Evolutionary conservation across 2,797 vertebrate species (phyloP).

Genomic region (Furcifer pardalis): DNA sequence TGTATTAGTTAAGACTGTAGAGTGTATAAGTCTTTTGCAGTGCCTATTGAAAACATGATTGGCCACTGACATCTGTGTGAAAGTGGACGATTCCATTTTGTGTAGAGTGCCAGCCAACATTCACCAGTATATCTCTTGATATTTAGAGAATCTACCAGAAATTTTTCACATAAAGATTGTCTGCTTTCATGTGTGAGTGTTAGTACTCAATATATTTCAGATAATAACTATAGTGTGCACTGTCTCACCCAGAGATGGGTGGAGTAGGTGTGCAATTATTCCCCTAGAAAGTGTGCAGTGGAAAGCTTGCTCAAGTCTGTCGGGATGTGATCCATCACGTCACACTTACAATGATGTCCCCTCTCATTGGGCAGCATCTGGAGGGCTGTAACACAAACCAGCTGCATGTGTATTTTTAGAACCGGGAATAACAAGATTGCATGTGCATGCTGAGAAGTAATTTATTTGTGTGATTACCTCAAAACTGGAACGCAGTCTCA

Average conservation of each 20-base stretch:
- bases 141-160: neutral
- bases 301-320: neutral
- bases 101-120: neutral
- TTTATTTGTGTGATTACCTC: constrained; percentile 50
- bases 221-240: neutral
- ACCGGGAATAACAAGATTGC: constrained; percentile 54
- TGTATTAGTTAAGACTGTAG: neutral
- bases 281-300: neutral
- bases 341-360: accelerated
- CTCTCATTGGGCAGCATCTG: too few species aligned
- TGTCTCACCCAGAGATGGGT: neutral
- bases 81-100: too few species aligned
- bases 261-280: neutral
- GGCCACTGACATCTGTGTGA: neutral
- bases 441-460: constrained; percentile 41
- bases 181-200: neutral
- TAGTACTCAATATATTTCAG: neutral
- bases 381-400: constrained; percentile 8
- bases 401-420: constrained; percentile 39
- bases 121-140: neutral
- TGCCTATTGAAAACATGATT: too few species aligned
- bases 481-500: neutral
- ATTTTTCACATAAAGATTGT: neutral
- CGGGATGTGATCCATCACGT: neutral
- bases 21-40: neutral